Evolutionary conservation across 1,140 invertebrate species (phyloP), one percentile per base, ranked within the genome.

Genomic region (Piezodorus guildinii): DNA sequence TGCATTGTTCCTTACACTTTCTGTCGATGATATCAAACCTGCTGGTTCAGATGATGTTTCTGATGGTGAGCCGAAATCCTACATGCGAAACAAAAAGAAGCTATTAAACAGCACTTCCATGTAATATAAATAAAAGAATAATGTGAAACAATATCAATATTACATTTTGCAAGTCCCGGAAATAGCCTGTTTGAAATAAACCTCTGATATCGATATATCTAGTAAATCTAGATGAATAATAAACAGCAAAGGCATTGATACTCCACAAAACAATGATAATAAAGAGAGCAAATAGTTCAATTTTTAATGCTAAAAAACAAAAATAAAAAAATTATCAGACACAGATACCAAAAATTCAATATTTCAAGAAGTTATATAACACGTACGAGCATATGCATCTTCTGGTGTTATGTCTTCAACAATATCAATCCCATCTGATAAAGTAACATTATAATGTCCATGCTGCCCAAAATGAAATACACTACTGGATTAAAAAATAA

Each of bases 61-160:
- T 27, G 51, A 21, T 39, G 58, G 43, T 30, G 39, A 23, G 12
- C 65, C 65, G 17, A 66, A 27, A 63, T 66, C 65, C 65, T 66
- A 44, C 10, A 52, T 51, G 25, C 2, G 23, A 51, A 19, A 5
- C 23, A 52, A 2, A 62, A 10, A 49, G 1, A 17, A 49, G 2
- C 19, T 4, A 49, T 17, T n/a, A 49, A 8, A 49, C 14, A 10
- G 1, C 10, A 5, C 1, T 49, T 10, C 19, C 25, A 25, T 46
- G 45, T 16, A 51, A n/a, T 46, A 19, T 62, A 4, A 27, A 15
- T 19, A 43, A 54, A 2, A 39, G 12, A 27, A 58, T 17, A 6
- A 21, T 25, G 6, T 10, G 3, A 9, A 8, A 60, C 10, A 17
- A 39, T 19, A 34, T 10, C 19, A 5, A 43, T 15, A 3, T 60